Evolutionary conservation across 2,888 invertebrate species (phyloP).

Genomic region (Sesamia inferens): DNA sequence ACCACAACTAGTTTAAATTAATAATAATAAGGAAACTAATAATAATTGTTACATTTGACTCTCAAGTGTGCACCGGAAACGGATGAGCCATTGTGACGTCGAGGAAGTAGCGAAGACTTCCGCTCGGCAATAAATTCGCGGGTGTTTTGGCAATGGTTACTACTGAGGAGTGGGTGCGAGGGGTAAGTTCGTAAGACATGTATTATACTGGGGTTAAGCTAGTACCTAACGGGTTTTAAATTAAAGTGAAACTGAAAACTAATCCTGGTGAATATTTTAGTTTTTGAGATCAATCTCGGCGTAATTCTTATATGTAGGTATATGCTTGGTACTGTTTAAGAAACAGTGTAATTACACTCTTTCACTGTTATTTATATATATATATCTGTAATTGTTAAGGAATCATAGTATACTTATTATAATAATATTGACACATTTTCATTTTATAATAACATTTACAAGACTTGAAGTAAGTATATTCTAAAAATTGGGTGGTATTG

Average conservation of each 20-base stretch:
- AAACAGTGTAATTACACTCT: neutral
- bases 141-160: constrained; percentile 78
- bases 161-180: constrained; percentile 53
- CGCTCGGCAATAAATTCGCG: constrained; percentile 80
- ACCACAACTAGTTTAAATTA: constrained; percentile 18
- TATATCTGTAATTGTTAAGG: no score
- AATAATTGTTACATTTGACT: constrained; percentile 76
- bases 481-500: neutral
- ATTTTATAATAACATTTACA: no score
- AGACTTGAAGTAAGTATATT: no score
- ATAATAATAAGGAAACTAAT: constrained; percentile 74
- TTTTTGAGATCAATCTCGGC: neutral
- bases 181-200: constrained; percentile 46
- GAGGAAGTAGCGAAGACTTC: constrained; percentile 88
- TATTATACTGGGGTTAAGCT: constrained; percentile 14
- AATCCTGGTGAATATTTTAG: neutral
- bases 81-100: constrained; percentile 86
- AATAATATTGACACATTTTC: no score
- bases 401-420: neutral
- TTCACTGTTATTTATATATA: no score
- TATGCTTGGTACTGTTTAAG: neutral
- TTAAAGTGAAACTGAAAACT: neutral
- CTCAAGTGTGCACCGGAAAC: constrained; percentile 84
- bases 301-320: no score
- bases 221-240: constrained; percentile 2